Conservation (phyloP, 92 coral and sea anemone genomes). For the Palythoa heliodiscus region DNA sequence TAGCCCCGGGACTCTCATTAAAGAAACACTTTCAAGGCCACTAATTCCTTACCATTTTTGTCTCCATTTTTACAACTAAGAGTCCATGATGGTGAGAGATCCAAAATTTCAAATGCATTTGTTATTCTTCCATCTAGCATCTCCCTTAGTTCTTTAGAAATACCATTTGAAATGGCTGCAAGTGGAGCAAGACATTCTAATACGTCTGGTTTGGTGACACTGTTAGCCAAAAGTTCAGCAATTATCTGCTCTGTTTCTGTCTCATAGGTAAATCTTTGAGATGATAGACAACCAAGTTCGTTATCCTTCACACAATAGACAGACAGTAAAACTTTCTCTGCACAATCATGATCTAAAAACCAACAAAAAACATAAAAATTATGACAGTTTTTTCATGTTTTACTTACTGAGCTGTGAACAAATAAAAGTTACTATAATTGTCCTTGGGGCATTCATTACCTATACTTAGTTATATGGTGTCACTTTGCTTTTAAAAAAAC, state of each 20-base stretch:
- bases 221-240: conserved; percentile 74
- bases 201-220: conserved; percentile 62
- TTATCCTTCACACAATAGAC: conserved; percentile 70
- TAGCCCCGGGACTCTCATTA: too few species aligned
- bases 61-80: conserved; percentile 65
- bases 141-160: conserved; percentile 68
- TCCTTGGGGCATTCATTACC: too few species aligned
- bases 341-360: conserved; percentile 71
- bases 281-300: conserved; percentile 64
- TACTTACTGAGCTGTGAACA: too few species aligned
- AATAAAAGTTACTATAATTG: too few species aligned
- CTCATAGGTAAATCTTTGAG: conserved; percentile 69
- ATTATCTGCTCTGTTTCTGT: conserved; percentile 78
- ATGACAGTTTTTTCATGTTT: background rate
- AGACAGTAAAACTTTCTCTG: conserved; percentile 75
- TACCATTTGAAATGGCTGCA: conserved; percentile 58
- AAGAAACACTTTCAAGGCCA: background rate
- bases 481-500: too few species aligned
- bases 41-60: conserved; percentile 52
- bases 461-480: too few species aligned
- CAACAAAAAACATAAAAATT: background rate
- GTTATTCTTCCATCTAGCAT: conserved; percentile 75
- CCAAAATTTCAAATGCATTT: conserved; percentile 80
- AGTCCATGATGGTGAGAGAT: conserved; percentile 80
- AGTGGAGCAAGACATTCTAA: conserved; percentile 69